Evolutionary conservation across 2,113 vertebrate genomes (phyloP).

Genomic region (Monopterus albus): DNA sequence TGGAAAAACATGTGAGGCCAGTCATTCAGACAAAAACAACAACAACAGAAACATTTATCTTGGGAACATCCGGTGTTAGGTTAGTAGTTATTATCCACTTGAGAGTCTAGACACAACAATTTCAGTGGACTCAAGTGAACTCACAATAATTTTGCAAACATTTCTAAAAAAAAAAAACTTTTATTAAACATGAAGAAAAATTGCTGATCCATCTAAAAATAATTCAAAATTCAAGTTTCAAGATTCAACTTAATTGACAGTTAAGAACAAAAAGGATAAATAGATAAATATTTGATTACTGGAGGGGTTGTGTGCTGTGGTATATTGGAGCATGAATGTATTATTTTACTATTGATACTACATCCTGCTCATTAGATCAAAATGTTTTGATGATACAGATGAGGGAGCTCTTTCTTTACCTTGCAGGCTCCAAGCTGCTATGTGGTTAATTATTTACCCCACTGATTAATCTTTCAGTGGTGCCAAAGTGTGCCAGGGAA

Average conservation of each 20-base stretch:
- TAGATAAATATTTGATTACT: conserved; percentile 12
- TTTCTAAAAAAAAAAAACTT: no score
- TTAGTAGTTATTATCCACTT: no score
- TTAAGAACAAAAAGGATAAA: not conserved
- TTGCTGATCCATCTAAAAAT: no score
- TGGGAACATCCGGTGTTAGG: no score
- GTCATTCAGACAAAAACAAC: no score
- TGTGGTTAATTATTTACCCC: conserved; percentile 71
- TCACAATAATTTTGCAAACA: no score
- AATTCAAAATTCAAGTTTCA: not conserved
- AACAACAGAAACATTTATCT: no score
- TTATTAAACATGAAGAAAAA: no score
- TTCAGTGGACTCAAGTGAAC: no score
- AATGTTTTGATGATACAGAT: conserved; percentile 42
- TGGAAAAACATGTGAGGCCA: no score
- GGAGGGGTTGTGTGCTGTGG: not conserved
- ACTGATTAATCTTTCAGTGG: conserved; percentile 68
- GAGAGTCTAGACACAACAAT: no score
- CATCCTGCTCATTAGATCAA: conserved; percentile 3
- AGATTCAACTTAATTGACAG: not conserved
- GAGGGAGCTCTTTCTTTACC: conserved; percentile 41
- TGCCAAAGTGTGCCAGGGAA: conserved; percentile 53
- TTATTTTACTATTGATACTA: no score
- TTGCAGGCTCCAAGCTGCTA: conserved; percentile 26
- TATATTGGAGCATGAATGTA: not conserved